Evolutionary conservation across 2,113 vertebrate genomes (phyloP).

Genomic region (Paraplagusia blochii): DNA sequence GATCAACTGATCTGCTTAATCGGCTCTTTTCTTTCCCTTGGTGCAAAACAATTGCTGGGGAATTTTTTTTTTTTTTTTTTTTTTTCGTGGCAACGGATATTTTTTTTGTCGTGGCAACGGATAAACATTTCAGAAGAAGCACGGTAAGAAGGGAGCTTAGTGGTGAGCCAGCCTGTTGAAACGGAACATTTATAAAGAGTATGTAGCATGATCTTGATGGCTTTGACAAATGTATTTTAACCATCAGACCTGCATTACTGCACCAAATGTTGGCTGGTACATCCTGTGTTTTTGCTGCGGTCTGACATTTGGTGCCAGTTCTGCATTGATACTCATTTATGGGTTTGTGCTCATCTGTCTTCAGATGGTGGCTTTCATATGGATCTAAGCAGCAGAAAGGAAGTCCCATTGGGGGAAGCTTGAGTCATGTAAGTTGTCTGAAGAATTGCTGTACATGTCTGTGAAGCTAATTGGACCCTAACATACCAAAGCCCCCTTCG

Average conservation of each 20-base stretch:
- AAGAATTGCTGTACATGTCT: constrained; percentile 46
- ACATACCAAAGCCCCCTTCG: constrained; percentile 36
- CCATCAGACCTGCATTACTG: too few relatives aligned
- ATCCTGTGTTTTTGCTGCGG: constrained; percentile 36
- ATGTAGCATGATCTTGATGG: constrained; percentile 63
- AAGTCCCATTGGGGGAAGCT: constrained; percentile 46
- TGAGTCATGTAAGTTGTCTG: constrained; percentile 53
- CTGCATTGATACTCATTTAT: constrained; percentile 49
- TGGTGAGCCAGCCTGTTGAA: constrained; percentile 40
- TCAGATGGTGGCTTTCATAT: constrained; percentile 34
- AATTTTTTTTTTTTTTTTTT: constrained; percentile 56
- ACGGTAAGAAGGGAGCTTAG: constrained; percentile 45
- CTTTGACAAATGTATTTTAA: constrained; percentile 63
- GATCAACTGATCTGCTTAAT: constrained; percentile 61
- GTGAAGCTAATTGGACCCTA: constrained; percentile 60
- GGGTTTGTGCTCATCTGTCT: constrained; percentile 8
- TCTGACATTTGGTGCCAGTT: constrained; percentile 40
- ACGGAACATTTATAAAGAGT: constrained; percentile 54
- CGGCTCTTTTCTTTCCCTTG: constrained; percentile 34
- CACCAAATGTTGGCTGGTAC: too few relatives aligned
- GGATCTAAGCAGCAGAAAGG: constrained; percentile 30
- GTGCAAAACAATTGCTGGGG: constrained; percentile 44
- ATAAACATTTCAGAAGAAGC: constrained; percentile 61
- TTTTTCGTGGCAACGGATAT: constrained; percentile 61
- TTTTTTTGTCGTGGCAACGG: constrained; percentile 58